phyloP scores from a whole-genome alignment of 2,888 invertebrate genomes.

The Perdita meconis region DNA sequence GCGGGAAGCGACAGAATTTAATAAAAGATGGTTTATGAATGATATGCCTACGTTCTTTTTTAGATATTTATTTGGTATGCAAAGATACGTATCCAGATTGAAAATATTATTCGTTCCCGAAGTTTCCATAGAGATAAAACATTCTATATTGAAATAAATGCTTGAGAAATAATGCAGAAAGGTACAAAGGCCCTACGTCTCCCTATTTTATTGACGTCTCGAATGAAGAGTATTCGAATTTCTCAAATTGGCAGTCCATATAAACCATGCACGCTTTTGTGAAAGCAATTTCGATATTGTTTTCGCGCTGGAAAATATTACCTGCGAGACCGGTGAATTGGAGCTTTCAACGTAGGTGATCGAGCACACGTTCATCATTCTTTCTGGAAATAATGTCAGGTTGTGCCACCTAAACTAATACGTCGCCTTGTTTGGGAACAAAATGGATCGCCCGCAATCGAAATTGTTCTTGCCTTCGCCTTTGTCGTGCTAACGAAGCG shows the following conservation, averaged over 20 bases:
- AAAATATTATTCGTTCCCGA: no score
- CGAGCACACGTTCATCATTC: slow-evolving; percentile 57
- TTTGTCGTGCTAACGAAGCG: background rate
- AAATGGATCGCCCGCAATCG: slow-evolving; percentile 51
- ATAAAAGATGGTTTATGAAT: no score
- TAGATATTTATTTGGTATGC: background rate
- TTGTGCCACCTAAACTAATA: slow-evolving; percentile 43
- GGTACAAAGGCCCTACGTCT: background rate
- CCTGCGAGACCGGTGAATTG: slow-evolving; percentile 39
- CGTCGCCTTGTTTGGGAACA: slow-evolving; percentile 26
- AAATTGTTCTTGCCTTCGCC: slow-evolving; percentile 21
- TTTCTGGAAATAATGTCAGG: slow-evolving; percentile 49
- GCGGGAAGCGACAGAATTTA: no score
- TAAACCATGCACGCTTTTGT: background rate
- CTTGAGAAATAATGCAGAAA: background rate
- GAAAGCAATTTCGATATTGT: slow-evolving; percentile 29
- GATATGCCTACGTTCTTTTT: background rate
- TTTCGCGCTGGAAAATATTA: slow-evolving; percentile 36
- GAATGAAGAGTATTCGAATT: background rate
- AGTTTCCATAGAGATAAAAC: background rate
- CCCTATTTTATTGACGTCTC: background rate
- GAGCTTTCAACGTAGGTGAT: slow-evolving; percentile 50
- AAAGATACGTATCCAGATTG: no score
- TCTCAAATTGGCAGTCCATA: background rate
- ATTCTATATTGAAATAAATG: background rate